A percentile compares a stretch with the other conserved stretches of the same genome.
phyloP scores from a whole-genome alignment of 35 echinoderm and acorn worm genomes.

The Apostichopus californicus region DNA sequence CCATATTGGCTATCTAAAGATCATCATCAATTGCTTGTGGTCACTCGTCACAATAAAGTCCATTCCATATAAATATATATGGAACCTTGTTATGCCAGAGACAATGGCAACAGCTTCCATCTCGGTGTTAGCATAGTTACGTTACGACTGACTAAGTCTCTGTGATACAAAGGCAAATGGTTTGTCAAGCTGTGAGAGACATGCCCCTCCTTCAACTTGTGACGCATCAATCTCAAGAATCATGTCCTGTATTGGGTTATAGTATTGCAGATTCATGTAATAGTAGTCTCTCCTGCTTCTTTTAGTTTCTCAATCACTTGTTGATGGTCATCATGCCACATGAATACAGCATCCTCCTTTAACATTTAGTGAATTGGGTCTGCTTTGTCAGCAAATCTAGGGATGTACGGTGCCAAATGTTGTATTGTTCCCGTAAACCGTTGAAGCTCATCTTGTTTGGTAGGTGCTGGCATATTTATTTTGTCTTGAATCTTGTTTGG shows the following conservation, averaged over 20 bases:
- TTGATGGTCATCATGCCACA: slow-evolving; percentile 75
- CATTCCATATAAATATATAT: too few relatives aligned
- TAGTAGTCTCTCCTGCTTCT: not conserved
- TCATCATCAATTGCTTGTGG: too few relatives aligned
- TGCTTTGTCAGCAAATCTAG: not conserved
- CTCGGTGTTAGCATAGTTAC: too few relatives aligned
- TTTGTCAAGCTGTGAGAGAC: too few relatives aligned
- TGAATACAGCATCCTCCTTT: slow-evolving; percentile 53
- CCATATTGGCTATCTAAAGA: too few relatives aligned
- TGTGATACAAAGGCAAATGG: too few relatives aligned
- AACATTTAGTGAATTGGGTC: not conserved
- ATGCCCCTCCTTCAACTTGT: too few relatives aligned
- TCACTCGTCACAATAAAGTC: too few relatives aligned
- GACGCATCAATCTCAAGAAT: slow-evolving; percentile 57
- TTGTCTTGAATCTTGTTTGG: slow-evolving; percentile 57
- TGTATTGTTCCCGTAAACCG: slow-evolving; percentile 41
- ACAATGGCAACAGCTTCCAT: too few relatives aligned
- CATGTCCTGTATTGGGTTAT: slow-evolving; percentile 35
- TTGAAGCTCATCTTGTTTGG: slow-evolving; percentile 64
- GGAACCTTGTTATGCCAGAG: too few relatives aligned
- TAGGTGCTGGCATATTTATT: slow-evolving; percentile 39
- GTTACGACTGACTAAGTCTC: too few relatives aligned
- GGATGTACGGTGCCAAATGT: slow-evolving; percentile 53
- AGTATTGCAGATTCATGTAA: slow-evolving; percentile 61
- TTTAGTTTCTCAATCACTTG: slow-evolving; percentile 40